phyloP scores from a whole-genome alignment of 2,113 vertebrate genomes.

The Anhinga anhinga region DNA sequence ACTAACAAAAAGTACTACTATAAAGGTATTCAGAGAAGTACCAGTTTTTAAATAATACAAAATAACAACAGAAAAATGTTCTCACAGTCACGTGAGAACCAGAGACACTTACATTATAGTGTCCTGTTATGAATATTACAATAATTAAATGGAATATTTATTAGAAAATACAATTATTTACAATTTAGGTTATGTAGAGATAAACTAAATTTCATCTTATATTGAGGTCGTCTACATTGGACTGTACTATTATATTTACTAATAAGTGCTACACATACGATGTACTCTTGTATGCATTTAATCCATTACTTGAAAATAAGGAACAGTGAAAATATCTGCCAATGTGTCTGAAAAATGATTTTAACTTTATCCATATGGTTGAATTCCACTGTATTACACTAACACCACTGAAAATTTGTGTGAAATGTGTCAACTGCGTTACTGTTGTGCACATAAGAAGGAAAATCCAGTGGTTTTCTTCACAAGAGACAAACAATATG shows the following conservation, averaged over 20 bases:
- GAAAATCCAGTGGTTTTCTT: neutral
- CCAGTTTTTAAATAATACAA: conserved; percentile 9
- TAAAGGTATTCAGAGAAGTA: neutral
- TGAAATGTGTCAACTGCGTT: neutral
- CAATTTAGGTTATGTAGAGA: neutral
- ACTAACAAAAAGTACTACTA: conserved; percentile 20
- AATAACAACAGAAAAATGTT: neutral
- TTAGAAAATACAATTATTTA: neutral
- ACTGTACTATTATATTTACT: neutral
- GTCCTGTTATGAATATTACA: neutral
- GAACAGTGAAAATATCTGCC: neutral
- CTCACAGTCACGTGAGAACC: neutral
- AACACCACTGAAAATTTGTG: neutral
- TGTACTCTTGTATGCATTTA: neutral
- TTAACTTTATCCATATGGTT: neutral
- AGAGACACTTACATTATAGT: neutral
- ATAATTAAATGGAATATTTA: neutral
- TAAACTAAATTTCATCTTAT: neutral
- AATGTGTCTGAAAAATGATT: neutral
- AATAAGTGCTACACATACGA: neutral
- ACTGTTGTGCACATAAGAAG: neutral
- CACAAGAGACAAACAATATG: neutral
- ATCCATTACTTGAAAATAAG: neutral
- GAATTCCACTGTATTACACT: neutral
- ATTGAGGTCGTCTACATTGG: neutral